Conservation (phyloP, 2,113 vertebrate species). For the Mustelus asterias region DNA sequence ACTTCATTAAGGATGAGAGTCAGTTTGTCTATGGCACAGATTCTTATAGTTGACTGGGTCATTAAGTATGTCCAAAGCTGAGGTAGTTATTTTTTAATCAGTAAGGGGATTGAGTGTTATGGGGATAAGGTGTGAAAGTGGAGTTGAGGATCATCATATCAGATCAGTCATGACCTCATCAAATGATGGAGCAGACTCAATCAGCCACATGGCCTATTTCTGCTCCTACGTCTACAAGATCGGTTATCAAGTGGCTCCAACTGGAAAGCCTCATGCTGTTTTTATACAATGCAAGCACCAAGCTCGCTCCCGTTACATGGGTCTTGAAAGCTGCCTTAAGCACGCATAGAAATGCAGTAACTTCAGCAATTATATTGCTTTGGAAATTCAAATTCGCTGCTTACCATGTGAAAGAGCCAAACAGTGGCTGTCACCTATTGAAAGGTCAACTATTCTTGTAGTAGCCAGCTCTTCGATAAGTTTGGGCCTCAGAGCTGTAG, state of each 20-base stretch:
- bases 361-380: neutral
- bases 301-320: neutral
- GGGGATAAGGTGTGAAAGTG: too few species aligned
- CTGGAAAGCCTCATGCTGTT: neutral
- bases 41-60: too few species aligned
- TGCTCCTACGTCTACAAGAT: too few species aligned
- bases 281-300: neutral
- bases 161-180: too few species aligned
- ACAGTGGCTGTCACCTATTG: slow-evolving; percentile 95
- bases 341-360: neutral
- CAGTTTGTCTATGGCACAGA: too few species aligned
- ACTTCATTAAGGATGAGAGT: too few species aligned
- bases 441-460: slow-evolving; percentile 94
- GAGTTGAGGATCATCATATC: too few species aligned
- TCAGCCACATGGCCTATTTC: too few species aligned
- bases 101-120: too few species aligned
- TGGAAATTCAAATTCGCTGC: slow-evolving; percentile 23
- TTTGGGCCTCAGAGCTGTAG: slow-evolving; percentile 83
- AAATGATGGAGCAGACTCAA: too few species aligned
- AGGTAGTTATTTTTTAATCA: too few species aligned
- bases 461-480: slow-evolving; percentile 88
- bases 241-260: neutral
- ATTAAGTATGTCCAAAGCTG: too few species aligned
- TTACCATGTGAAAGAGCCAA: slow-evolving; percentile 93
- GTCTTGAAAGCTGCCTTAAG: neutral